A percentile compares a stretch with the other conserved stretches of the same genome.
Conservation (phyloP, 2,888 invertebrate genomes). For the Spodoptera littoralis region DNA sequence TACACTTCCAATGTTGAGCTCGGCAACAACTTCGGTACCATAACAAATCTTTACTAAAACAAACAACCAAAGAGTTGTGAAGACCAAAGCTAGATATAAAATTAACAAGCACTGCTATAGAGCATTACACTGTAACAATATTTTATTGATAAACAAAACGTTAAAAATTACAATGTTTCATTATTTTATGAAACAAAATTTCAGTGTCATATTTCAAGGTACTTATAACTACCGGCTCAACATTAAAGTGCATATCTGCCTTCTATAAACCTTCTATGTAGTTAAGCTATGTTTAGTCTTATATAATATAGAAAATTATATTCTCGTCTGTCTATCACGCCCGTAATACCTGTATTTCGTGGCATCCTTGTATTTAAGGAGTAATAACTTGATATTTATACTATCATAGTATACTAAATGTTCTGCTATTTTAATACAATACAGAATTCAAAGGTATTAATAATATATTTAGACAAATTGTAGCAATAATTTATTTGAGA, state of each 20-base stretch:
- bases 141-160: too few relatives aligned
- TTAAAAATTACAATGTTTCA: too few relatives aligned
- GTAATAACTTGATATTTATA: slow-evolving; percentile 51
- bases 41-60: not conserved
- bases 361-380: slow-evolving; percentile 28
- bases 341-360: slow-evolving; percentile 32
- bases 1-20: slow-evolving; percentile 40
- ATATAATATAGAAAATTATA: slow-evolving; percentile 52
- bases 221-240: slow-evolving; percentile 23
- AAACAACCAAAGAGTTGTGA: slow-evolving; percentile 5
- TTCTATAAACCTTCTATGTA: slow-evolving; percentile 35
- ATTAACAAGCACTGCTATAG: not conserved
- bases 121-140: too few relatives aligned
- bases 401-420: slow-evolving; percentile 20
- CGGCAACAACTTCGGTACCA: not conserved
- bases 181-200: too few relatives aligned
- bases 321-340: slow-evolving; percentile 45
- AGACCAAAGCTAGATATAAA: slow-evolving; percentile 2
- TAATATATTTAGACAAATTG: slow-evolving; percentile 36
- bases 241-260: slow-evolving; percentile 41
- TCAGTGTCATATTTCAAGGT: not conserved
- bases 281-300: slow-evolving; percentile 44
- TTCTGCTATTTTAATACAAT: slow-evolving; percentile 38
- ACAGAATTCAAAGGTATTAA: slow-evolving; percentile 31
- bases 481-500: slow-evolving; percentile 48